phyloP scores from a whole-genome alignment of 2,888 invertebrate species.

The Stenolophus ochropezus region DNA sequence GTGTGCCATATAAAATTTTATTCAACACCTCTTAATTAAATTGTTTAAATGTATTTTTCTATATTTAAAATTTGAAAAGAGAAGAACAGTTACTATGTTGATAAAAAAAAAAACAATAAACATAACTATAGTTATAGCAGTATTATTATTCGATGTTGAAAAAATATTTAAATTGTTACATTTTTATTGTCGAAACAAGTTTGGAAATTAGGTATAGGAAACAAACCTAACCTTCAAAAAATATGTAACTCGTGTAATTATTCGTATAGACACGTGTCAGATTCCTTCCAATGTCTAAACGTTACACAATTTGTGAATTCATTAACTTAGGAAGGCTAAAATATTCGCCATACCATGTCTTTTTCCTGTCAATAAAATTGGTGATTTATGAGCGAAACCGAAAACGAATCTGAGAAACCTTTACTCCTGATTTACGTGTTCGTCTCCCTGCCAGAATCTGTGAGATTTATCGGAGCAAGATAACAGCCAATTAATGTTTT shows the following conservation, averaged over 20 bases:
- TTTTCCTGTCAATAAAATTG: constrained; percentile 28
- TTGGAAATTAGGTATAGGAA: constrained; percentile 18
- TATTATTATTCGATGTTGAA: too few species aligned
- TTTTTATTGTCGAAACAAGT: constrained; percentile 22
- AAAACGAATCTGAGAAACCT: constrained; percentile 34
- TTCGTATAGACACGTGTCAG: constrained; percentile 7
- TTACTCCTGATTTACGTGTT: constrained; percentile 38
- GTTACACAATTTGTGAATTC: constrained; percentile 39
- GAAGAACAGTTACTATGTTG: too few species aligned
- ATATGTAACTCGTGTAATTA: neutral
- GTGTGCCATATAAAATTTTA: too few species aligned
- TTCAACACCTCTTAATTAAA: too few species aligned
- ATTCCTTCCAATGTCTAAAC: neutral
- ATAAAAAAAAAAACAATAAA: too few species aligned
- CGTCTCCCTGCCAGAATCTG: neutral
- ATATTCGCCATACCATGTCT: constrained; percentile 17
- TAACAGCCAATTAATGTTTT: constrained; percentile 44
- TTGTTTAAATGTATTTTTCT: too few species aligned
- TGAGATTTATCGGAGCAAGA: constrained; percentile 17
- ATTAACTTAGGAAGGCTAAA: neutral
- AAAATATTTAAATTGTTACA: too few species aligned
- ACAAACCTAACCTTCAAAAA: constrained; percentile 18
- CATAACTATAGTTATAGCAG: too few species aligned
- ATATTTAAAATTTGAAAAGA: too few species aligned
- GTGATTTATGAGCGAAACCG: neutral